These are phyloP conservation scores for Heliothis peltigera DNA, from an alignment of 2,888 invertebrate species.

Conservation along the genomic window DNA sequence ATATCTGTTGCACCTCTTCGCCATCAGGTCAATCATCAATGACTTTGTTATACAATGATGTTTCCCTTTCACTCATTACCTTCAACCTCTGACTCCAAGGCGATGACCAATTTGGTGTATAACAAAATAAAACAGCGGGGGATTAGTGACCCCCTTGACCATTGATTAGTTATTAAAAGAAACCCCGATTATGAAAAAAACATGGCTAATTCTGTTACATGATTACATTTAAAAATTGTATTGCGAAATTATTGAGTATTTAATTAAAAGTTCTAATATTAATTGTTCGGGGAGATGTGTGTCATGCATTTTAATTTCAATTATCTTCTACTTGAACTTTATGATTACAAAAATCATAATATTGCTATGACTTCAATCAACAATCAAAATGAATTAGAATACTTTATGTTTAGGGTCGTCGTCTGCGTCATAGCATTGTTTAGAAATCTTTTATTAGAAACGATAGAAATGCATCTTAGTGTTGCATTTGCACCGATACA, in stretches of 20 bases:
- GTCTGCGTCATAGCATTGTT: not conserved
- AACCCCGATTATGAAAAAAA: conserved; percentile 29
- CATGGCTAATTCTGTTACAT: conserved; percentile 23
- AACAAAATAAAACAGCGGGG: conserved; percentile 63
- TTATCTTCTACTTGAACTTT: not conserved
- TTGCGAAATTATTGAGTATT: conserved; percentile 3
- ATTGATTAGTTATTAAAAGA: conserved; percentile 34
- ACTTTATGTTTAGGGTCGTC: not conserved
- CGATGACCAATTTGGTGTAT: conserved; percentile 57
- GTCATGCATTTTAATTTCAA: not conserved
- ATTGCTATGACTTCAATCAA: not conserved
- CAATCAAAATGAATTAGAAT: not conserved
- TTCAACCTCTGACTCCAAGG: conserved; percentile 67
- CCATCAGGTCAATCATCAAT: conserved; percentile 38
- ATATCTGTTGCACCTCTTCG: not conserved
- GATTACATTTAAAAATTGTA: conserved; percentile 8
- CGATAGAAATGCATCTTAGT: not conserved
- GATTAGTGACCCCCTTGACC: conserved; percentile 48
- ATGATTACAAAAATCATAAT: not conserved
- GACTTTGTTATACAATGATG: conserved; percentile 57
- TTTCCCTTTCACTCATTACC: conserved; percentile 74
- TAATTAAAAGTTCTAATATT: not conserved
- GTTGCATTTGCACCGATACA: not conserved
- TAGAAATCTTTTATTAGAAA: not conserved
- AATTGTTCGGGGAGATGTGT: not conserved